These are phyloP conservation scores for Ictidomys tridecemlineatus DNA, from an alignment of 2,113 vertebrate genomes.

Conservation along the genomic window DNA sequence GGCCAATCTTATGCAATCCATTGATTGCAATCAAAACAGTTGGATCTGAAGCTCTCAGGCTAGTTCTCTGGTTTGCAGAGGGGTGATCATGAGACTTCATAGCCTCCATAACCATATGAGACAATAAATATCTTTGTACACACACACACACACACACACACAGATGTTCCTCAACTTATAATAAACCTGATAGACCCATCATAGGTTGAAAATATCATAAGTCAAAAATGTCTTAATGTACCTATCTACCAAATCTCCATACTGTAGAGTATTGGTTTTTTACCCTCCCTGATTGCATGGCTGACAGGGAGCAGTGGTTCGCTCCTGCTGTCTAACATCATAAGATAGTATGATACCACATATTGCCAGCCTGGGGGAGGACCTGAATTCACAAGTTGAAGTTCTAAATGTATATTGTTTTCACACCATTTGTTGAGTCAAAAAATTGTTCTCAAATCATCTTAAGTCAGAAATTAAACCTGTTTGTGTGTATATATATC, in stretches of 20 bases:
- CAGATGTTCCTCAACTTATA: neutral
- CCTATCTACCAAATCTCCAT: neutral
- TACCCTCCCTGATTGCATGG: neutral
- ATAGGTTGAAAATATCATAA: neutral
- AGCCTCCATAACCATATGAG: neutral
- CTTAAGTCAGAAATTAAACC: too few species aligned
- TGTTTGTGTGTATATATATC: neutral
- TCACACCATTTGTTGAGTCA: neutral
- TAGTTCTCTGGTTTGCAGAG: neutral
- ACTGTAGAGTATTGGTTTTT: neutral
- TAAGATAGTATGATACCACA: too few species aligned
- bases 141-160: neutral
- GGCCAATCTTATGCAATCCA: neutral
- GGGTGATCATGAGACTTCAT: neutral
- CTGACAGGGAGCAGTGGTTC: neutral
- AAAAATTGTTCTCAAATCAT: neutral
- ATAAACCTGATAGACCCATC: neutral
- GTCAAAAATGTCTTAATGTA: neutral
- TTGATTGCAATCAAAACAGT: neutral
- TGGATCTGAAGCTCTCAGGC: neutral
- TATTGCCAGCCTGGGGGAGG: too few species aligned
- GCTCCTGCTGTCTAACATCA: neutral
- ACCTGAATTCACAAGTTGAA: neutral
- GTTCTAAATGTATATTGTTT: neutral
- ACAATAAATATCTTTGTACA: neutral